phyloP scores from a whole-genome alignment of 2,797 vertebrate genomes.

The Enoplosus armatus region DNA sequence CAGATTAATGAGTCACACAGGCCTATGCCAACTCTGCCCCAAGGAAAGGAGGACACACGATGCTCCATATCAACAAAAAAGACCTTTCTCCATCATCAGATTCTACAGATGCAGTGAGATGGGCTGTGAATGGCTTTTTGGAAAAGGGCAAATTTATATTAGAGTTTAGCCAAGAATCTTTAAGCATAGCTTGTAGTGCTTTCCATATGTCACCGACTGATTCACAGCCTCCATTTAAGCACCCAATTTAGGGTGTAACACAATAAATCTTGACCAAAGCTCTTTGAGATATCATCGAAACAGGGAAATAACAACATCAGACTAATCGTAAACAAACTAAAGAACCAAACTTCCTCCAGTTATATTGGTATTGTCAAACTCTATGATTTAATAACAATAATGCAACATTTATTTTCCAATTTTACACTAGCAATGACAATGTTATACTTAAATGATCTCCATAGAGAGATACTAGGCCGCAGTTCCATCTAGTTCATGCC shows the following conservation, averaged over 20 bases:
- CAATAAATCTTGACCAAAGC: conserved; percentile 51
- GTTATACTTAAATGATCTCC: background rate
- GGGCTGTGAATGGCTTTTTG: conserved; percentile 58
- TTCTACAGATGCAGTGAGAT: conserved; percentile 62
- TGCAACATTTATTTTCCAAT: background rate
- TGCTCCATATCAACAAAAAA: conserved; percentile 78
- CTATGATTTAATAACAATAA: background rate
- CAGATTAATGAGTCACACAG: conserved; percentile 83
- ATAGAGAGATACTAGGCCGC: background rate
- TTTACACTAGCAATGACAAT: background rate
- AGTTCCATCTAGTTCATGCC: background rate
- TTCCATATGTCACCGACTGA: conserved; percentile 51
- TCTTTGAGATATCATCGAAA: conserved; percentile 29
- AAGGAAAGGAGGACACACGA: conserved; percentile 73
- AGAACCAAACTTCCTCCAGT: background rate
- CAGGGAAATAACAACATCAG: conserved; percentile 24
- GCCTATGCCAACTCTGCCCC: conserved; percentile 69
- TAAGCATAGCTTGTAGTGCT: conserved; percentile 43
- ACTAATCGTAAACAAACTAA: conserved; percentile 11
- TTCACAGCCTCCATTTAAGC: conserved; percentile 51
- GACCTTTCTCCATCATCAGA: conserved; percentile 60
- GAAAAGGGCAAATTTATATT: conserved; percentile 67
- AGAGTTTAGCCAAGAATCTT: conserved; percentile 54
- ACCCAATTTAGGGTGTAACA: conserved; percentile 23
- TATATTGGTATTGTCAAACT: background rate